Conservation (phyloP, 2,797 vertebrate species). For the Tamandua tetradactyla region DNA sequence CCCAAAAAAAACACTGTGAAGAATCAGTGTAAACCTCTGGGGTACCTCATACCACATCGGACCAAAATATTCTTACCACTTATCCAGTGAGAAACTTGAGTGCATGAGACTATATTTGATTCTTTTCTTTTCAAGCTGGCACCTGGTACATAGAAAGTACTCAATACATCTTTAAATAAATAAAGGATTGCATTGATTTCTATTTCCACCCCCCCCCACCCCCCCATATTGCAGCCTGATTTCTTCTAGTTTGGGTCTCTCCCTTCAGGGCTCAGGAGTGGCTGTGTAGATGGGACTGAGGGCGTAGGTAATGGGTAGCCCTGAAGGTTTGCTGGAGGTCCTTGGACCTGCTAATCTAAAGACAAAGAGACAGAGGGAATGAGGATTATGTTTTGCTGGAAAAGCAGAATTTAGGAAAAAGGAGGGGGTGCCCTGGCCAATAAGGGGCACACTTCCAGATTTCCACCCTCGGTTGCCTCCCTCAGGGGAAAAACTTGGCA, state of each 20-base stretch:
- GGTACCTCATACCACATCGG: too few species aligned
- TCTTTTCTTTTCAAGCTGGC: not conserved
- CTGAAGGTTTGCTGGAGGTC: not conserved
- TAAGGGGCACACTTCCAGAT: too few species aligned
- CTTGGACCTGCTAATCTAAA: not conserved
- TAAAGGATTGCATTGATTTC: not conserved
- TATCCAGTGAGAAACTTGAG: not conserved
- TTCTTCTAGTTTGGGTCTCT: not conserved
- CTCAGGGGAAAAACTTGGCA: too few species aligned
- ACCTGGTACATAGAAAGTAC: not conserved
- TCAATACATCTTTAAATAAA: not conserved
- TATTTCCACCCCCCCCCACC: not conserved
- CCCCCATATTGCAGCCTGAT: not conserved
- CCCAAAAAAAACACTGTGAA: too few species aligned
- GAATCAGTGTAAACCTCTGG: too few species aligned
- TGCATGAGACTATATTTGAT: not conserved
- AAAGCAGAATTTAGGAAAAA: too few species aligned
- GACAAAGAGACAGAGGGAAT: conserved; percentile 39
- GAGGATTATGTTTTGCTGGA: not conserved
- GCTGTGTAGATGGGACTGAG: not conserved
- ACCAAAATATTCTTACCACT: not conserved
- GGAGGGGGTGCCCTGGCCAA: not conserved
- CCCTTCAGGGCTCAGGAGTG: not conserved
- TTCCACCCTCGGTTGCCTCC: too few species aligned
- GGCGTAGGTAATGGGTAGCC: conserved; percentile 26